These are phyloP conservation scores for Gymnoscopelus microlampas DNA, from an alignment of 2,797 vertebrate species.

Conservation along the genomic window DNA sequence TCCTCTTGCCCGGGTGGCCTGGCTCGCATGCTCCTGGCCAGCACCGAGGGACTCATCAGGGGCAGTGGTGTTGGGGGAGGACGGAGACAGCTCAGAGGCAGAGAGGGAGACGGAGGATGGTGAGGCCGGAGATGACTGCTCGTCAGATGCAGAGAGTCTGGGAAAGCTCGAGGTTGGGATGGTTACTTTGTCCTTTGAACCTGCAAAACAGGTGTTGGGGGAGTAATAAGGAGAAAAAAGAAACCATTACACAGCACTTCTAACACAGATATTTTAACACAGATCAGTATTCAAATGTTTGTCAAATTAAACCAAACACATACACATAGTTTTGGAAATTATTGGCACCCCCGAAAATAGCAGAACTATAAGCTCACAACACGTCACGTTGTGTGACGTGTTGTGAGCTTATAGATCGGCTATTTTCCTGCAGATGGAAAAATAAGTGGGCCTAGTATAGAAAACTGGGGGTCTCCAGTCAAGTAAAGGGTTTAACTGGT, in stretches of 20 bases:
- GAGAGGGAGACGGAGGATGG: conserved; percentile 82
- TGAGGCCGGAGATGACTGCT: conserved; percentile 83
- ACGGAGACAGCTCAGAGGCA: conserved; percentile 78
- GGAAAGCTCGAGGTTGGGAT: conserved; percentile 85
- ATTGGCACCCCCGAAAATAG: too few relatives aligned
- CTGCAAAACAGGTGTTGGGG: conserved; percentile 70
- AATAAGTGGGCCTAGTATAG: too few relatives aligned
- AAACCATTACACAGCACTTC: neutral
- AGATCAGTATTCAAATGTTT: neutral
- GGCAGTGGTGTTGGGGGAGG: conserved; percentile 70
- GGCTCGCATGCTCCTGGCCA: conserved; percentile 52
- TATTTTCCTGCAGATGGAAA: too few relatives aligned
- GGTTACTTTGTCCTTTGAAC: conserved; percentile 86
- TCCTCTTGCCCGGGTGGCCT: conserved; percentile 63
- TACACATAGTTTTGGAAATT: too few relatives aligned
- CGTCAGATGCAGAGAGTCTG: conserved; percentile 84
- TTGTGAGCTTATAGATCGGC: too few relatives aligned
- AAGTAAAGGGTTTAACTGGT: too few relatives aligned
- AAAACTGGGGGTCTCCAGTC: too few relatives aligned
- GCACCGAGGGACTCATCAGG: conserved; percentile 74
- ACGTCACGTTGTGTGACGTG: too few relatives aligned
- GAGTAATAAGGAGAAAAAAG: conserved; percentile 26
- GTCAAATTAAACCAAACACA: too few relatives aligned
- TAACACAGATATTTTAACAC: neutral
- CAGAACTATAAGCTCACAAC: too few relatives aligned